These are phyloP conservation scores for Gonatopus flavifemur DNA, from an alignment of 1,140 invertebrate species.

Conservation along the genomic window DNA sequence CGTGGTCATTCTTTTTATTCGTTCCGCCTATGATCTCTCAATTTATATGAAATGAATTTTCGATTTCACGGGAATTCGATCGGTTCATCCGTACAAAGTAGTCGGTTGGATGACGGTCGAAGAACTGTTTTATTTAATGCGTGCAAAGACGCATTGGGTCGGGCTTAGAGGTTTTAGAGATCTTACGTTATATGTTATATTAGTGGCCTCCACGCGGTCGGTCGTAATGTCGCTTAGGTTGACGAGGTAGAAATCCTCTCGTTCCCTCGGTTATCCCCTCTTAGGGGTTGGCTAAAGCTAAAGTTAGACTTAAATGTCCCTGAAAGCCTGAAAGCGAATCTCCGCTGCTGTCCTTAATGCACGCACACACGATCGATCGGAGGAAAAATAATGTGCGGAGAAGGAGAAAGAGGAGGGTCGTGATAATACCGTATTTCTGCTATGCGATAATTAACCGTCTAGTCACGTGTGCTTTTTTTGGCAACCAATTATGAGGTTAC, in stretches of 20 bases:
- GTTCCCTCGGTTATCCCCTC: neutral
- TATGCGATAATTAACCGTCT: too few relatives aligned
- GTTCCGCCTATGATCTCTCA: too few relatives aligned
- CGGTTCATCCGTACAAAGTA: slow-evolving; percentile 47
- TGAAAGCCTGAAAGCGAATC: too few relatives aligned
- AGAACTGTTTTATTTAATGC: slow-evolving; percentile 50
- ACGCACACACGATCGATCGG: slow-evolving; percentile 48
- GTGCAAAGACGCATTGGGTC: slow-evolving; percentile 32
- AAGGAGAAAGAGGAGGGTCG: too few relatives aligned
- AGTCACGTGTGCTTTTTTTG: too few relatives aligned
- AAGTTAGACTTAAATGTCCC: slow-evolving; percentile 56
- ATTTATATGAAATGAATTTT: too few relatives aligned
- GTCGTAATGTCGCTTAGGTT: slow-evolving; percentile 27
- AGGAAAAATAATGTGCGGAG: too few relatives aligned
- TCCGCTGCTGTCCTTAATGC: slow-evolving; percentile 49
- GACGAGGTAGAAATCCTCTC: slow-evolving; percentile 4
- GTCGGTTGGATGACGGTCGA: slow-evolving; percentile 38
- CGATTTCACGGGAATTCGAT: slow-evolving; percentile 37
- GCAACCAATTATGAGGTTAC: too few relatives aligned
- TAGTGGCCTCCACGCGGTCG: slow-evolving; percentile 28
- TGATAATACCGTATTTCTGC: too few relatives aligned
- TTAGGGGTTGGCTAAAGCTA: slow-evolving; percentile 52
- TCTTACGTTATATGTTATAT: slow-evolving; percentile 3
- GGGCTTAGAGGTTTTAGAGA: too few relatives aligned
- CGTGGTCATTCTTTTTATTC: too few relatives aligned